Base-by-base conservation (phyloP, 2,113 vertebrate species). In the Triplophysa siluroides region DNA sequence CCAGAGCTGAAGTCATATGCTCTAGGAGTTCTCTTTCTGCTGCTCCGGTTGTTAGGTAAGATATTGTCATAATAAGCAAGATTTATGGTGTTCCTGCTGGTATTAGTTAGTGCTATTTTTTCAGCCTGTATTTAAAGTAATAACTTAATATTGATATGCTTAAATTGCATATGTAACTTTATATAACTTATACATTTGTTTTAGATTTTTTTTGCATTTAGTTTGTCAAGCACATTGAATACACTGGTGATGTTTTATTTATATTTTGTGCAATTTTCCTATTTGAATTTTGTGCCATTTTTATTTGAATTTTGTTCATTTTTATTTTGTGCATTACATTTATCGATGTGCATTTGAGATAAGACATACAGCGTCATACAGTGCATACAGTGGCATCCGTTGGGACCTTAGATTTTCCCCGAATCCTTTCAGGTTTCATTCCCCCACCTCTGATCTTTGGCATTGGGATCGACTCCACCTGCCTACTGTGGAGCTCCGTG, bases 1-100 rank as follows among this genome's bases (percentile, higher is more conserved):
- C 96, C 97, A 0, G 98, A 99, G 83, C 93, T 98, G 84, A 99
- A 99, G 86, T 99, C 98, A 0, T 99, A 99, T 0, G 98, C 98
- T 29, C 92, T 99, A 66, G 98, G 98, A 82, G 95, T 99, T 68
- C 92, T 99, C 71, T 99, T 99, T 80, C 95, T 99, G 52, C 90
- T 99, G 84, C 94, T 98, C 0, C 94, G 98, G 86, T 91, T 99
- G 68, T 87, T 99, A 2, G 98, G 98, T 99, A 92, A 81, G 95
- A 92, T 47, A 47, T 26, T 23, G 79, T 56, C 16, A 60, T 14
- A 41, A 41, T 14, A 41, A 16, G 18, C 33, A 8, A 19, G 8
- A 26, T 47, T 8, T 69, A 24, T 26, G 38, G n/a, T 33, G 8
- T 50, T 16, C 4, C 16, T 33, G 33, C 7, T n/a, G 8, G 1